Evolutionary conservation across 1,140 invertebrate species (phyloP).

Genomic region (Diabrotica undecimpunctata): DNA sequence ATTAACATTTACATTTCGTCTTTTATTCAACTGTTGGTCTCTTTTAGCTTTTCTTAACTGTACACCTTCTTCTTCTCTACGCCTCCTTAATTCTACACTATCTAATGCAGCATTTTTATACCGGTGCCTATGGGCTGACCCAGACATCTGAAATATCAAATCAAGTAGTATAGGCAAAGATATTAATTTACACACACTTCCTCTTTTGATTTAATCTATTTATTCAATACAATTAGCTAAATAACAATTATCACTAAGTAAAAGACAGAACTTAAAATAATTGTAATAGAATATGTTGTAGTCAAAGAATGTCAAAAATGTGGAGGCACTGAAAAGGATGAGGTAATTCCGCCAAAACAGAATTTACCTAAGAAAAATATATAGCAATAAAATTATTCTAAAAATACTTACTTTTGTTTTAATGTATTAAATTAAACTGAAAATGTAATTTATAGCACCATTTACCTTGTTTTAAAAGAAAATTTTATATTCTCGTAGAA

Average conservation of each 20-base stretch:
- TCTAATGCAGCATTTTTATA: conserved; percentile 94
- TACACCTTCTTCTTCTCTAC: conserved; percentile 94
- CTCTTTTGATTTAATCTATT: too few species aligned
- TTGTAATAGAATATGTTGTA: neutral
- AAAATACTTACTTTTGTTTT: conserved; percentile 14
- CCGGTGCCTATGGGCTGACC: conserved; percentile 79
- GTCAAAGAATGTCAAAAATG: conserved; percentile 8
- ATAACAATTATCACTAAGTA: too few species aligned
- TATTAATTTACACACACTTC: too few species aligned
- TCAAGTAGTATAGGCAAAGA: neutral
- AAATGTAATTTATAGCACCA: conserved; percentile 13
- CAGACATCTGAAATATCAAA: conserved; percentile 63
- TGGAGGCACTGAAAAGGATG: conserved; percentile 6
- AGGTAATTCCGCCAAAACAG: neutral
- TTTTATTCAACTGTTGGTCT: conserved; percentile 88
- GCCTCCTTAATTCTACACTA: conserved; percentile 83
- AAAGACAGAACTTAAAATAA: neutral
- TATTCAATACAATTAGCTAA: neutral
- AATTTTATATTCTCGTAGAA: conserved; percentile 4
- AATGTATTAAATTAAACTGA: neutral
- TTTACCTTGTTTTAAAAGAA: conserved; percentile 17
- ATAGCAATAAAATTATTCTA: neutral
- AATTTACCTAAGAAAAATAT: neutral
- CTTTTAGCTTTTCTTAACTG: conserved; percentile 93
- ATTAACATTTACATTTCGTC: conserved; percentile 76